phyloP scores from a whole-genome alignment of 1,140 invertebrate species.

The Macrobrachium nipponense region DNA sequence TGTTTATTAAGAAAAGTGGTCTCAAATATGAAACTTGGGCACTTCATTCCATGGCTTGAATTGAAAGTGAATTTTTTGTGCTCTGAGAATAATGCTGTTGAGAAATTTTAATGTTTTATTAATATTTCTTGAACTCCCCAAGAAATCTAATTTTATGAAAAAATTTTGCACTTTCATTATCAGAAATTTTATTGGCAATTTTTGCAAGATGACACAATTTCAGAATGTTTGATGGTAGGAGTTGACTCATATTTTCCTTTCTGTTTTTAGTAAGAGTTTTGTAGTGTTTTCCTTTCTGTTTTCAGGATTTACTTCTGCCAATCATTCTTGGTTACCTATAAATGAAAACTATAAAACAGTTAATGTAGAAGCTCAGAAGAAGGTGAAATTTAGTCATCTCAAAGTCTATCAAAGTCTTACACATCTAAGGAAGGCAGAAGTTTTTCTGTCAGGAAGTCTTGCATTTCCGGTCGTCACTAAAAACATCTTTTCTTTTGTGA shows the following conservation, averaged over 20 bases:
- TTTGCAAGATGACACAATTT: no score
- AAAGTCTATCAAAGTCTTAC: constrained; percentile 28
- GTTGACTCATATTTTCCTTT: neutral
- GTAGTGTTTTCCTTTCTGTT: neutral
- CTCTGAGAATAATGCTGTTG: no score
- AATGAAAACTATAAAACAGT: constrained; percentile 71
- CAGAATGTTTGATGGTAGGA: no score
- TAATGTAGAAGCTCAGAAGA: constrained; percentile 69
- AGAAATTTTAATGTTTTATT: no score
- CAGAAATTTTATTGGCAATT: no score
- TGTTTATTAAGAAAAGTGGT: no score
- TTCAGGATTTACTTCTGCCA: constrained; percentile 74
- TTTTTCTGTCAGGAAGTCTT: constrained; percentile 6
- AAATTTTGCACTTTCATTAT: no score
- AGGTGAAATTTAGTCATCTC: constrained; percentile 29
- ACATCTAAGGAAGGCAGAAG: constrained; percentile 13
- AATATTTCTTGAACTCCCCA: no score
- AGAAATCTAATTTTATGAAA: no score
- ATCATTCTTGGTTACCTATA: constrained; percentile 78
- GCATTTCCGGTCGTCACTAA: constrained; percentile 20
- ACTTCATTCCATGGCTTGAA: no score
- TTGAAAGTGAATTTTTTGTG: no score
- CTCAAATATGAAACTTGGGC: no score
- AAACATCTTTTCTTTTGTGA: constrained; percentile 26
- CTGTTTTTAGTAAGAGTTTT: neutral